Percentiles rank a stretch among this genome's conserved stretches.
Evolutionary conservation across 2,113 vertebrate genomes (phyloP).

Genomic region (Macquaria ambigua): DNA sequence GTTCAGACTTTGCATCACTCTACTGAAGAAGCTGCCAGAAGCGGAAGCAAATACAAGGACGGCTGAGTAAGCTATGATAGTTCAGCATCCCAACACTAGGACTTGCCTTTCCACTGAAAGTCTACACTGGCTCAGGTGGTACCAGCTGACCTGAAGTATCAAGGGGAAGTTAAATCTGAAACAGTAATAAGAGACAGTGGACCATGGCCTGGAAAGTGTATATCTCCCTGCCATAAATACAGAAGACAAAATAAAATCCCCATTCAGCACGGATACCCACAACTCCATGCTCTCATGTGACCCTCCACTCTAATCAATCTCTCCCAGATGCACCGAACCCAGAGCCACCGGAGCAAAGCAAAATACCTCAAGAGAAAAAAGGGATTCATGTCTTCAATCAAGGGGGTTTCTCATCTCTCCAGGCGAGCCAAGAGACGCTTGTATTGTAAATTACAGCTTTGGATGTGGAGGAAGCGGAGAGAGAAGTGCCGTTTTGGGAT

Average conservation of each 20-base stretch:
- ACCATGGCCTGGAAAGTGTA: slow-evolving; percentile 1
- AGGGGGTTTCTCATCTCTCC: slow-evolving; percentile 58
- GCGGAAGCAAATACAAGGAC: neutral
- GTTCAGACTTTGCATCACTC: neutral
- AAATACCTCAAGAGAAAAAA: slow-evolving; percentile 31
- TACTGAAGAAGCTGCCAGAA: neutral
- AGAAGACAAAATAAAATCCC: neutral
- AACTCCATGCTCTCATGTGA: slow-evolving; percentile 10
- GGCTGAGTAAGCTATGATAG: neutral
- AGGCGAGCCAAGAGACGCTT: slow-evolving; percentile 62
- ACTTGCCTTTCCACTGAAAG: neutral
- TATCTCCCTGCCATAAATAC: neutral
- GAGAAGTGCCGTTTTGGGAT: slow-evolving; percentile 40
- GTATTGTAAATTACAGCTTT: slow-evolving; percentile 65
- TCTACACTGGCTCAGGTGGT: neutral
- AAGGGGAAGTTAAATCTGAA: neutral
- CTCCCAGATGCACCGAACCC: slow-evolving; percentile 34
- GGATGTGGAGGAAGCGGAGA: slow-evolving; percentile 72
- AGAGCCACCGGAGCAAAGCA: slow-evolving; percentile 20
- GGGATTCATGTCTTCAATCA: slow-evolving; percentile 32
- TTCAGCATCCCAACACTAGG: neutral
- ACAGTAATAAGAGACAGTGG: neutral
- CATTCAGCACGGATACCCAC: neutral
- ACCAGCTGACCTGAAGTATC: neutral
- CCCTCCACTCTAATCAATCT: neutral